Evolutionary conservation across 2,888 invertebrate genomes (phyloP).

Genomic region (Phengaris alcon): DNA sequence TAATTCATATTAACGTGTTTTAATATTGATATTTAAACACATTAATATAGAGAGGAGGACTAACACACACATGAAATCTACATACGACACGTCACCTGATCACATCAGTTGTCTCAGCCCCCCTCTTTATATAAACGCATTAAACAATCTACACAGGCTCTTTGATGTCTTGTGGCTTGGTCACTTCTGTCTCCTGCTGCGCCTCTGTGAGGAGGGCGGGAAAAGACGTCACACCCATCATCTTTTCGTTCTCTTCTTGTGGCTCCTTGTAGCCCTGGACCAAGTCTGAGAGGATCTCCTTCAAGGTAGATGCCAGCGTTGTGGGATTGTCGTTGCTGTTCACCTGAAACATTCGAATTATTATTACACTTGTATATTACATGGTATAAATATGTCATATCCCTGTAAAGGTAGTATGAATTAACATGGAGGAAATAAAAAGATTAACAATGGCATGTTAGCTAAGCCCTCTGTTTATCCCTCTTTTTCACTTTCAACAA

Average conservation of each 20-base stretch:
- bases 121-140: neutral
- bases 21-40: too few species aligned
- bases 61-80: too few species aligned
- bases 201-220: constrained; percentile 35
- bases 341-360: constrained; percentile 46
- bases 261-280: constrained; percentile 51
- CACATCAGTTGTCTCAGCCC: neutral
- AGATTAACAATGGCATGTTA: too few species aligned
- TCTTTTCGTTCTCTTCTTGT: neutral
- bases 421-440: too few species aligned
- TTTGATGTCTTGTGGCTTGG: neutral
- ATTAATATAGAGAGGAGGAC: too few species aligned
- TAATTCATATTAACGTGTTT: too few species aligned
- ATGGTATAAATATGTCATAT: too few species aligned
- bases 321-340: constrained; percentile 68
- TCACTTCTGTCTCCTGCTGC: constrained; percentile 13
- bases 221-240: constrained; percentile 34
- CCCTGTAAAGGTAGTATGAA: too few species aligned
- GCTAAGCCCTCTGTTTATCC: too few species aligned
- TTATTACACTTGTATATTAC: too few species aligned
- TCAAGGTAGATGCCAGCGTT: constrained; percentile 61
- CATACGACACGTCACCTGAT: too few species aligned
- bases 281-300: constrained; percentile 67
- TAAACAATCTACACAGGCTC: neutral
- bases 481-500: too few species aligned